These are phyloP conservation scores for Mimumesa dahlbomi DNA, from an alignment of 2,888 invertebrate species.

Conservation along the genomic window DNA sequence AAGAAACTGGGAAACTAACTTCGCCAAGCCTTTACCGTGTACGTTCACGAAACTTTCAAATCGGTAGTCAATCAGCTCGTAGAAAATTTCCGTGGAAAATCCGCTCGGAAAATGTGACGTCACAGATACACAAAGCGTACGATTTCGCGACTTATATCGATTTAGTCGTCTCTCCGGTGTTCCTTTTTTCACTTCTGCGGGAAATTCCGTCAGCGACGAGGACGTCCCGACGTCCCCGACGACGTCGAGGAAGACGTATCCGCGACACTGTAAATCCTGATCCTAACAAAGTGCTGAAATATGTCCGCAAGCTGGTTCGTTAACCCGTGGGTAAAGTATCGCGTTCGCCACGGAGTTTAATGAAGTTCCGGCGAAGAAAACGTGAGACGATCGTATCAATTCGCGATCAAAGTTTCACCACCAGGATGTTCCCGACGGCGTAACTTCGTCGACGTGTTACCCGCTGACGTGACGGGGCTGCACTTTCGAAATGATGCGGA, in stretches of 20 bases:
- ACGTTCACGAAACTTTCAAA: too few relatives aligned
- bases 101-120: too few relatives aligned
- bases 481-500: too few relatives aligned
- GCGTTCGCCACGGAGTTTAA: neutral
- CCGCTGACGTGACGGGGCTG: too few relatives aligned
- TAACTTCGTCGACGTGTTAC: too few relatives aligned
- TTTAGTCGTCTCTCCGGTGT: too few relatives aligned
- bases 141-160: too few relatives aligned
- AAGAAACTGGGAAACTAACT: too few relatives aligned
- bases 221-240: neutral
- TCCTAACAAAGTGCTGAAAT: conserved; percentile 25
- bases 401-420: neutral
- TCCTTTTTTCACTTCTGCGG: neutral
- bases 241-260: neutral
- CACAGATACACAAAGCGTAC: too few relatives aligned
- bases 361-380: neutral
- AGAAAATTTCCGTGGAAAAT: neutral
- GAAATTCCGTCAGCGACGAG: neutral
- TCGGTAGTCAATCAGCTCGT: too few relatives aligned
- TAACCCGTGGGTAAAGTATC: neutral
- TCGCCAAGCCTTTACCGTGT: too few relatives aligned
- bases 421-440: too few relatives aligned
- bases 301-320: conserved; percentile 6
- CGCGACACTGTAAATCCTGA: conserved; percentile 25
- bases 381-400: neutral